Evolutionary conservation across 2,113 vertebrate species (phyloP).

Genomic region (Chaenocephalus aceratus): DNA sequence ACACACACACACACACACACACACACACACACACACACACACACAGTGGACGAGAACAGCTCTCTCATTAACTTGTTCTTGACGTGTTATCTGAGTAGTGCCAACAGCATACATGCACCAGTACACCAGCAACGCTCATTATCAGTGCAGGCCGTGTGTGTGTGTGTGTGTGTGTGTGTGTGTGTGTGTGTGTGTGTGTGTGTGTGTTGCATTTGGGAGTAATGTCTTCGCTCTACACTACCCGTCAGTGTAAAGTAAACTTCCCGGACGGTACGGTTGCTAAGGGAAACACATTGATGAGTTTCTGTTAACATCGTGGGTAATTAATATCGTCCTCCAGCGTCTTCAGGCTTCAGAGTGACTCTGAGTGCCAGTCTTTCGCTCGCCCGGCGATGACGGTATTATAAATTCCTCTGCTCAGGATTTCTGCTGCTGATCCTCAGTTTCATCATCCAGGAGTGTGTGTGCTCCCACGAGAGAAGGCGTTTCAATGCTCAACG

Average conservation of each 20-base stretch:
- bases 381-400: constrained; percentile 41
- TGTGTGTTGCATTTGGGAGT: constrained; percentile 12
- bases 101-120: constrained; percentile 53
- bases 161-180: not conserved
- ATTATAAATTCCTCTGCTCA: constrained; percentile 33
- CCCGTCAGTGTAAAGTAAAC: constrained; percentile 11
- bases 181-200: not conserved
- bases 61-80: constrained; percentile 65
- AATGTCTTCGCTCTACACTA: constrained; percentile 23
- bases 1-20: not conserved
- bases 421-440: constrained; percentile 26
- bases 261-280: not conserved
- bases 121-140: constrained; percentile 64
- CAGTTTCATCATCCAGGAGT: constrained; percentile 44
- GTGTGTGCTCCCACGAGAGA: no score
- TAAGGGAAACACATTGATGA: no score
- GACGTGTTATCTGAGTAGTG: constrained; percentile 56
- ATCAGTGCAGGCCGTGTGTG: constrained; percentile 37
- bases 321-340: not conserved
- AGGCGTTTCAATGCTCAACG: no score
- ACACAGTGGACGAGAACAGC: constrained; percentile 27
- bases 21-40: not conserved
- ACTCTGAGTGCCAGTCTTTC: constrained; percentile 7
- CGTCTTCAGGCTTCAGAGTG: not conserved
- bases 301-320: not conserved